These are phyloP conservation scores for Notiomystis cincta DNA, from an alignment of 2,113 vertebrate genomes.

Conservation along the genomic window DNA sequence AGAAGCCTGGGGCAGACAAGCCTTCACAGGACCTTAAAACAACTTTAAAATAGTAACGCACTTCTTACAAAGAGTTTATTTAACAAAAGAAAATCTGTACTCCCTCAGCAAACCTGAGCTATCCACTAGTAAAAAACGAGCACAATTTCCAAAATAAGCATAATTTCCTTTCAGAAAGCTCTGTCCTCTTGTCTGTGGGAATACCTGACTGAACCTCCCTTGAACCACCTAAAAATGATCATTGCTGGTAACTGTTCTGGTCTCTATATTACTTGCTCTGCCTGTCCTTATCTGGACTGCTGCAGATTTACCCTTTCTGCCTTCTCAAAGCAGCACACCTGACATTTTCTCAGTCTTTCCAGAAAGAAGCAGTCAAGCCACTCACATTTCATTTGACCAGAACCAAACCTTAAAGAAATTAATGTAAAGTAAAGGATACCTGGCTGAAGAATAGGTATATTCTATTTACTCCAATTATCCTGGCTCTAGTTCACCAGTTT, in stretches of 20 bases:
- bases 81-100: background rate
- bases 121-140: background rate
- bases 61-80: background rate
- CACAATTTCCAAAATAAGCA: background rate
- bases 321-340: background rate
- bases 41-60: background rate
- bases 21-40: background rate
- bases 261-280: background rate
- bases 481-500: slow-evolving; percentile 59
- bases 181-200: background rate
- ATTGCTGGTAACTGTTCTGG: background rate
- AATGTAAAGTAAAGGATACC: slow-evolving; percentile 45
- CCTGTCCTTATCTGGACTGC: background rate
- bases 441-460: slow-evolving; percentile 51
- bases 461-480: slow-evolving; percentile 61
- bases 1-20: background rate
- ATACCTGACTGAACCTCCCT: background rate
- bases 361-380: background rate
- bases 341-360: background rate
- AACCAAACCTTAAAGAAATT: slow-evolving; percentile 50
- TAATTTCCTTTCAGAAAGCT: background rate
- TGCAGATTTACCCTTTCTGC: background rate
- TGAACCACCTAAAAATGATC: background rate
- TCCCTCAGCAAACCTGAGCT: background rate
- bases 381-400: slow-evolving; percentile 36